These are phyloP conservation scores for Lasioglossum lativentre DNA, from an alignment of 2,888 invertebrate species.

Conservation along the genomic window DNA sequence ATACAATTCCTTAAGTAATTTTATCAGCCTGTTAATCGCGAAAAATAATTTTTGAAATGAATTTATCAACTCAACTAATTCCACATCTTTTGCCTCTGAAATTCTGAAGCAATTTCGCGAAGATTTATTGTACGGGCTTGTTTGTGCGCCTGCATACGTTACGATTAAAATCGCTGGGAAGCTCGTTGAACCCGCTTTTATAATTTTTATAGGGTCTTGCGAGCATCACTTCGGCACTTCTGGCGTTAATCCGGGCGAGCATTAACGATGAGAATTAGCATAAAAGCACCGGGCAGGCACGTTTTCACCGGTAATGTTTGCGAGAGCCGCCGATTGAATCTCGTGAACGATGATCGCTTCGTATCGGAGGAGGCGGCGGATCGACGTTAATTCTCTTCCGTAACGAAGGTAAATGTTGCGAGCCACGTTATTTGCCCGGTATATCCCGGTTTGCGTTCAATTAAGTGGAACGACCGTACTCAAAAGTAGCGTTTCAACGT, in stretches of 20 bases:
- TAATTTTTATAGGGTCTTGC: background rate
- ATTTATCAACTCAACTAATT: background rate
- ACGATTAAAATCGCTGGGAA: background rate
- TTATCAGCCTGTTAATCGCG: no score
- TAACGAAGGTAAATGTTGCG: constrained; percentile 55
- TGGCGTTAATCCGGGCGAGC: background rate
- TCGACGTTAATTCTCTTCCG: constrained; percentile 38
- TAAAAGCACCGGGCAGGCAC: constrained; percentile 1
- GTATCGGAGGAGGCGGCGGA: constrained; percentile 15
- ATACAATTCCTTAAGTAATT: no score
- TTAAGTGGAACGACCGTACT: constrained; percentile 46
- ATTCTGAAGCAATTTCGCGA: background rate
- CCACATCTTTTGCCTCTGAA: background rate
- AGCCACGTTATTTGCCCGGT: constrained; percentile 45
- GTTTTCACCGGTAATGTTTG: constrained; percentile 15
- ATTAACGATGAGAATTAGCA: constrained; percentile 16
- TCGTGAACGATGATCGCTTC: constrained; percentile 37
- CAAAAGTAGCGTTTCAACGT: constrained; percentile 25
- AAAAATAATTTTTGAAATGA: background rate
- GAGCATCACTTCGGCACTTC: background rate
- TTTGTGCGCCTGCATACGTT: background rate
- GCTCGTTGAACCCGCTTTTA: background rate
- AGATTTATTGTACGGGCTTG: background rate
- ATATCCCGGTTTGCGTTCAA: constrained; percentile 44
- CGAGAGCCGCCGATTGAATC: constrained; percentile 38